A percentile compares a stretch with the other conserved stretches of the same genome.
These are phyloP conservation scores for Turritopsis rubra DNA, from an alignment of 30 jellyfish, hydroid and myxozoan species.

Conservation along the genomic window DNA sequence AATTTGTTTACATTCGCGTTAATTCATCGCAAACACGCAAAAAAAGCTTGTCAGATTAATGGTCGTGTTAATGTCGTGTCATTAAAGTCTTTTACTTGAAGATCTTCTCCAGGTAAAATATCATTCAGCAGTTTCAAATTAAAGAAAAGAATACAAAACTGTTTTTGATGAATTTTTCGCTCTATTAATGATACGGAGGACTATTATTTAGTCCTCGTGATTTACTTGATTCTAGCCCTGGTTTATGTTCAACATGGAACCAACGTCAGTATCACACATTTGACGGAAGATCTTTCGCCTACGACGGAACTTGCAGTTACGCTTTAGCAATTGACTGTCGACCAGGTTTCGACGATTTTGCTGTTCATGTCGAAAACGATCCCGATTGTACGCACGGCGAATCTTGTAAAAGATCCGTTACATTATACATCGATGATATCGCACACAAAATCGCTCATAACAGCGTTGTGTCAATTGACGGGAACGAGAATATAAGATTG, in stretches of 20 bases:
- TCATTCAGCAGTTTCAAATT: too few species aligned
- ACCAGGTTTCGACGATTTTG: conserved; percentile 39
- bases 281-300: conserved; percentile 29
- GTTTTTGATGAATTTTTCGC: too few species aligned
- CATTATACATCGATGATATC: conserved; percentile 6
- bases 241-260: conserved; percentile 27
- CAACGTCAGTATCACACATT: conserved; percentile 23
- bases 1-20: too few species aligned
- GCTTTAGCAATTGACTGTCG: conserved; percentile 45
- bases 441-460: conserved; percentile 17
- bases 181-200: neutral
- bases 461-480: conserved; percentile 17
- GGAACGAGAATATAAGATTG: conserved; percentile 3
- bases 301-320: conserved; percentile 33
- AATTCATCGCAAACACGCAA: too few species aligned
- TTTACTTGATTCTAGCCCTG: conserved; percentile 15
- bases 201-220: neutral
- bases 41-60: too few species aligned
- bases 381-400: neutral
- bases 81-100: too few species aligned
- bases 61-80: too few species aligned
- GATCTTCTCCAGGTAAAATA: too few species aligned
- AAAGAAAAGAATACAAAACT: too few species aligned
- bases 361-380: conserved; percentile 31
- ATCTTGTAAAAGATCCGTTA: conserved; percentile 18